phyloP scores from a whole-genome alignment of 2,888 invertebrate genomes.

The Branchipolynoe longqiensis region DNA sequence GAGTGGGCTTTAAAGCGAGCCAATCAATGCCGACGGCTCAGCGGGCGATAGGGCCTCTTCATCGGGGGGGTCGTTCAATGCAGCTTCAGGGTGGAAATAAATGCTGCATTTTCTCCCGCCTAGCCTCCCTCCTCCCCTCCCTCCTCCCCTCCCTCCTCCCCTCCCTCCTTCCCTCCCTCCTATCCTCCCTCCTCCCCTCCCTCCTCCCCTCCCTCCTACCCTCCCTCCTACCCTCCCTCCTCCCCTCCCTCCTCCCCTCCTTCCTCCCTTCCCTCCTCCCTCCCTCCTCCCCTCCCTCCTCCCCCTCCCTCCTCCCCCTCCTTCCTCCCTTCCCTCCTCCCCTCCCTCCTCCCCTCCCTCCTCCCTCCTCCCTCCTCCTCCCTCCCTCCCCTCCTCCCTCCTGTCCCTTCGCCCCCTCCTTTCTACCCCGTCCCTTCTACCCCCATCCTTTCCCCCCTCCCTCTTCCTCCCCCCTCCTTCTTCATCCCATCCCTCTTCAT shows the following conservation, averaged over 20 bases:
- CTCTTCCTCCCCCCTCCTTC: neutral
- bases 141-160: too few species aligned
- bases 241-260: too few species aligned
- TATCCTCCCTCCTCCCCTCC: neutral
- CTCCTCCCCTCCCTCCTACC: neutral
- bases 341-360: too few species aligned
- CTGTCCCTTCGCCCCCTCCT: too few species aligned
- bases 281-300: too few species aligned
- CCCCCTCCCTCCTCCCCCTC: neutral
- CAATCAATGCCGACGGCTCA: neutral
- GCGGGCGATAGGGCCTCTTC: conserved; percentile 30
- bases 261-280: too few species aligned
- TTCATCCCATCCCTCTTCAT: too few species aligned
- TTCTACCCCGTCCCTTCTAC: too few species aligned
- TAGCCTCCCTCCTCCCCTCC: neutral
- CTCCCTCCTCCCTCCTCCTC: neutral
- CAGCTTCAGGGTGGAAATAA: neutral
- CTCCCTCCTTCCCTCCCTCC: too few species aligned
- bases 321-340: too few species aligned
- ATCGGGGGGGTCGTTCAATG: conserved; percentile 13
- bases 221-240: neutral
- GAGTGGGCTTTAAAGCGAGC: conserved; percentile 13
- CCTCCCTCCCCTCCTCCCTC: neutral
- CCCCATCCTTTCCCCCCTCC: too few species aligned
- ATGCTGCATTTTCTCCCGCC: neutral